These are phyloP conservation scores for Triops cancriformis DNA, from an alignment of 1,140 invertebrate species.

Conservation along the genomic window DNA sequence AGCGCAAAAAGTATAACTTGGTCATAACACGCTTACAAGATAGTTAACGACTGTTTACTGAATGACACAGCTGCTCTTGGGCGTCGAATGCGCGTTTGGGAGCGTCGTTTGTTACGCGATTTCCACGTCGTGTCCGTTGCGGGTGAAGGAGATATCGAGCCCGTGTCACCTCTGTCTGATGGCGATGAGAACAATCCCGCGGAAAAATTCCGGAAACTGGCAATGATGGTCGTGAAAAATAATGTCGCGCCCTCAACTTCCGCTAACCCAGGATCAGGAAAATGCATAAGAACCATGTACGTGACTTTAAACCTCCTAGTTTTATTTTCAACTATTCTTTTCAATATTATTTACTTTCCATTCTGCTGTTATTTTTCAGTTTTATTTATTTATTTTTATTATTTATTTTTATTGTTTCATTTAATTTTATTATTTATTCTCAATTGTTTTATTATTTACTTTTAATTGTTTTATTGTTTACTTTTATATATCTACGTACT, in stretches of 20 bases:
- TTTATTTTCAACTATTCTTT: too few species aligned
- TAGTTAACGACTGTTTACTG: conserved; percentile 19
- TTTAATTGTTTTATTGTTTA: too few species aligned
- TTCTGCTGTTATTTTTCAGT: too few species aligned
- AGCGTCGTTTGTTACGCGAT: conserved; percentile 71
- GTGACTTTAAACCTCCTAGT: not conserved
- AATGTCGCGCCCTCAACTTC: conserved; percentile 61
- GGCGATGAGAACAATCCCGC: conserved; percentile 50
- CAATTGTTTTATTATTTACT: too few species aligned
- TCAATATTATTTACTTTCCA: too few species aligned
- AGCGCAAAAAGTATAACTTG: conserved; percentile 23
- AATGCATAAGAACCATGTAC: conserved; percentile 34
- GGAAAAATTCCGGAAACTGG: conserved; percentile 60
- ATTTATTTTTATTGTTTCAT: too few species aligned
- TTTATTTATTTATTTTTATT: too few species aligned
- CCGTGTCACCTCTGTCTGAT: conserved; percentile 37
- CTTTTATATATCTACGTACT: too few species aligned
- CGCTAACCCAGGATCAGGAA: conserved; percentile 48
- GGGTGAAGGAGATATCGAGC: conserved; percentile 43
- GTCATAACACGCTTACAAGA: conserved; percentile 31
- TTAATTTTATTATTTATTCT: too few species aligned
- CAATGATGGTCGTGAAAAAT: conserved; percentile 57
- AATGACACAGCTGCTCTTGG: conserved; percentile 42
- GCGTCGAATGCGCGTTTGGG: conserved; percentile 69
- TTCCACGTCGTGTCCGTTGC: conserved; percentile 68